A percentile compares a stretch with the other conserved stretches of the same genome.
These are phyloP conservation scores for Papilio glaucus DNA, from an alignment of 1,140 invertebrate species.

Conservation along the genomic window DNA sequence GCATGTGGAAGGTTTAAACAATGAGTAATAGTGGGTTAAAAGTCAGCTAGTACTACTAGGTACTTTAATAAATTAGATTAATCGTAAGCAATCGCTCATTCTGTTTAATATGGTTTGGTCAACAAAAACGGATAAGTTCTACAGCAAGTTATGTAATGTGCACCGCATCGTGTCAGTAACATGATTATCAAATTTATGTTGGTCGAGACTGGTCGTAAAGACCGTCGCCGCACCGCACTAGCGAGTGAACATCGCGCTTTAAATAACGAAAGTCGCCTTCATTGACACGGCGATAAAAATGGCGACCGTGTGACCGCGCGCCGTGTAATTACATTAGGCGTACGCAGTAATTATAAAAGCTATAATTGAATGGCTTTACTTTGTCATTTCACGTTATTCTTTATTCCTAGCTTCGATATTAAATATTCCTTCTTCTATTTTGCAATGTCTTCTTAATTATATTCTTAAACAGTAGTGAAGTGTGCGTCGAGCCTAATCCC, in stretches of 20 bases:
- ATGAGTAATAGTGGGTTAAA: no score
- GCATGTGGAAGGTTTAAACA: no score
- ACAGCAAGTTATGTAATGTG: not conserved
- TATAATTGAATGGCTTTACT: constrained; percentile 3
- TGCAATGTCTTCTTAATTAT: not conserved
- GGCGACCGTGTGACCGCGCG: constrained; percentile 19
- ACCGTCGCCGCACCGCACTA: not conserved
- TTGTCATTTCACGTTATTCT: constrained; percentile 5
- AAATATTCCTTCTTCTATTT: not conserved
- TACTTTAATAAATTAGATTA: not conserved
- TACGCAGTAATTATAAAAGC: constrained; percentile 4
- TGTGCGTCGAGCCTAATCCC: not conserved
- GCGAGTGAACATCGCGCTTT: not conserved
- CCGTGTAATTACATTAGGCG: constrained; percentile 13
- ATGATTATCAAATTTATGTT: not conserved
- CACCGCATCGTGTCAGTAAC: not conserved
- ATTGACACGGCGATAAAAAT: constrained; percentile 33
- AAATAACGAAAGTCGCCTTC: constrained; percentile 36
- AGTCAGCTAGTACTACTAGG: no score
- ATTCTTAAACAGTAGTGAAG: not conserved
- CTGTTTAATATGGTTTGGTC: no score
- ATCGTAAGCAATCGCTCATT: not conserved
- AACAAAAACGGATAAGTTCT: no score
- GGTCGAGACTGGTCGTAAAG: not conserved
- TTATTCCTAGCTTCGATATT: not conserved